Conservation (phyloP, 2,888 invertebrate species). For the Scaptomyza polygonia region DNA sequence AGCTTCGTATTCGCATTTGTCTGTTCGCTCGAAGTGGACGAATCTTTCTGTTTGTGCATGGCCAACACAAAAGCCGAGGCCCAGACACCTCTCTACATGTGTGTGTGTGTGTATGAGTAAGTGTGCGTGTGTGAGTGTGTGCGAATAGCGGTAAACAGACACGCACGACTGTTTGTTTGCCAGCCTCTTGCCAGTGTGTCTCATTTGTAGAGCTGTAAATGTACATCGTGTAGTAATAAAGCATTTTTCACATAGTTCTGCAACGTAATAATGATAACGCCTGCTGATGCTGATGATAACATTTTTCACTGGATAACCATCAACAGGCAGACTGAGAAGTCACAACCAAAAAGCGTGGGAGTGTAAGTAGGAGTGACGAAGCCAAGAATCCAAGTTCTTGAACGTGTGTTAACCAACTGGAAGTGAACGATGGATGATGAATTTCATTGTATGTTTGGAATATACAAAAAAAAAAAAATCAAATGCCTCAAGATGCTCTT, state of each 20-base stretch:
- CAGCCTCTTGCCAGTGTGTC: slow-evolving; percentile 41
- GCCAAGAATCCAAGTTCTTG: slow-evolving; percentile 25
- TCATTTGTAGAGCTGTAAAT: slow-evolving; percentile 67
- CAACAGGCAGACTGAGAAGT: slow-evolving; percentile 17
- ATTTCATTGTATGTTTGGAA: no score
- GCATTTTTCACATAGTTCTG: slow-evolving; percentile 61
- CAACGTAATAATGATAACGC: slow-evolving; percentile 36
- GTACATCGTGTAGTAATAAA: slow-evolving; percentile 69
- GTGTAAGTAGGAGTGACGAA: background rate
- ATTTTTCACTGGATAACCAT: slow-evolving; percentile 61
- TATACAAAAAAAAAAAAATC: no score
- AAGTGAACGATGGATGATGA: no score
- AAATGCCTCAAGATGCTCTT: no score
- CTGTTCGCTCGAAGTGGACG: slow-evolving; percentile 10
- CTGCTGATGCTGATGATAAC: slow-evolving; percentile 42
- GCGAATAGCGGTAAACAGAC: slow-evolving; percentile 62
- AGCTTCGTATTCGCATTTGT: slow-evolving; percentile 6
- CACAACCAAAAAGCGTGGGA: background rate
- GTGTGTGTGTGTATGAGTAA: slow-evolving; percentile 17
- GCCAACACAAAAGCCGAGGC: slow-evolving; percentile 64
- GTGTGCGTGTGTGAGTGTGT: no score
- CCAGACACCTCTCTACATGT: slow-evolving; percentile 51
- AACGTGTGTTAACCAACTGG: slow-evolving; percentile 62
- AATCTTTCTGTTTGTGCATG: slow-evolving; percentile 59
- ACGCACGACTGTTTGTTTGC: slow-evolving; percentile 64